Conservation (phyloP, 2,797 vertebrate genomes). For the Peromyscus attwateri region DNA sequence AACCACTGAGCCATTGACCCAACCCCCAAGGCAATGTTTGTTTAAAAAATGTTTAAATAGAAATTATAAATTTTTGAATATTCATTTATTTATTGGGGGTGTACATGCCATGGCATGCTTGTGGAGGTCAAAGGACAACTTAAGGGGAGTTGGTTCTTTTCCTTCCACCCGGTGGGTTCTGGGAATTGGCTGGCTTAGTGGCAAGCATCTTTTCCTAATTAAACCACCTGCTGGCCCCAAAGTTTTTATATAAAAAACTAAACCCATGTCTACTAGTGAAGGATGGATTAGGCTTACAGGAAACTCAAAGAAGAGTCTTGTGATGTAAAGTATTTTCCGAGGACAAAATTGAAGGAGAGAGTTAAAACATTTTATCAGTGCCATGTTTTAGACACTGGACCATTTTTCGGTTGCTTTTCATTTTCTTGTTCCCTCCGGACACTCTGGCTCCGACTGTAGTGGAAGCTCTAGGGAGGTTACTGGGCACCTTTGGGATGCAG, state of each 20-base stretch:
- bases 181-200: neutral
- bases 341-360: slow-evolving; percentile 69
- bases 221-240: neutral
- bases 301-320: slow-evolving; percentile 77
- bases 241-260: slow-evolving; percentile 74
- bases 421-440: neutral
- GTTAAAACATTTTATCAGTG: slow-evolving; percentile 50
- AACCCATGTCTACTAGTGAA: slow-evolving; percentile 63
- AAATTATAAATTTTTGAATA: neutral
- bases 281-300: slow-evolving; percentile 74
- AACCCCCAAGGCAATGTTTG: neutral
- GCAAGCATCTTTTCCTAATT: neutral
- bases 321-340: slow-evolving; percentile 72
- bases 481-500: slow-evolving; percentile 26
- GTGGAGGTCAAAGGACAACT: neutral
- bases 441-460: neutral
- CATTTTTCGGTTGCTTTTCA: slow-evolving; percentile 48
- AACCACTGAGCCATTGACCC: neutral
- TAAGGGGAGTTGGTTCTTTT: neutral
- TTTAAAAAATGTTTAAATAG: slow-evolving; percentile 9
- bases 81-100: neutral
- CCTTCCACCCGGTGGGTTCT: neutral
- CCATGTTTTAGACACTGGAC: neutral
- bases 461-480: slow-evolving; percentile 63
- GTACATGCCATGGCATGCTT: neutral